Base-by-base conservation (phyloP, 2,797 vertebrate genomes). In the Channa striata region DNA sequence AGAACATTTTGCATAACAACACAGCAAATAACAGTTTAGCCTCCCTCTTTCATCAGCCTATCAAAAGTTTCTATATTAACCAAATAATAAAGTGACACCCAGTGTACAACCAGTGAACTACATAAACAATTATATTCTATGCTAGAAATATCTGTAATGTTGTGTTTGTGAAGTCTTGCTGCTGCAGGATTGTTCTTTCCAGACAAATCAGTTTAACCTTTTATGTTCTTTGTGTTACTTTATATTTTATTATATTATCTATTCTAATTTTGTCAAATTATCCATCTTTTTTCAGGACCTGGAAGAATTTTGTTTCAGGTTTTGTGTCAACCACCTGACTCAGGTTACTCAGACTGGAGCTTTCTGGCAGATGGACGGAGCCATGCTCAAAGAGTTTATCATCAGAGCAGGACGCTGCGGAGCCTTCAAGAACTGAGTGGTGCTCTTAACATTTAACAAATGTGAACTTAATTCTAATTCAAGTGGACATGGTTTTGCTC, bases 251-350 rank as follows among this genome's bases (percentile, higher is more conserved):
- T 12, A 40, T 36, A 6, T 7, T 5, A 20, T 16, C 3, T 34
- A 8, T 65, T 58, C 36, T 60, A 21, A 62, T 12, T 25, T 1
- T 43, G 2, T 68, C 21, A 6, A 43, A 1, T 48, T 40, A 4
- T 64, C 46, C 53, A 5, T 51, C 12, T 53, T 58, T 19, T 87
- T 42, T 42, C 82, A 99, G 97, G 97, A 98, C 89, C 95, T 99
- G 89, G 97, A 99, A 88, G 96, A 97, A 83, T 98, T 98, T 90
- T 99, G 97, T 89, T 99, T 99, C 87, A 94, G 96, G 87, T 99
- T 99, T 90, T 99, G 97, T 80, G 93, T 98, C 71, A 97, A 97
- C 93, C 97, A 99, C 83, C 94, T 99, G 94, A 99, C 97, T 0
- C 95, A 94, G 92, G 97, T 98, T 82, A 99, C 97, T 56, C 97